phyloP scores from a whole-genome alignment of 2,113 vertebrate genomes.

The Rhinolophus ferrumequinum region DNA sequence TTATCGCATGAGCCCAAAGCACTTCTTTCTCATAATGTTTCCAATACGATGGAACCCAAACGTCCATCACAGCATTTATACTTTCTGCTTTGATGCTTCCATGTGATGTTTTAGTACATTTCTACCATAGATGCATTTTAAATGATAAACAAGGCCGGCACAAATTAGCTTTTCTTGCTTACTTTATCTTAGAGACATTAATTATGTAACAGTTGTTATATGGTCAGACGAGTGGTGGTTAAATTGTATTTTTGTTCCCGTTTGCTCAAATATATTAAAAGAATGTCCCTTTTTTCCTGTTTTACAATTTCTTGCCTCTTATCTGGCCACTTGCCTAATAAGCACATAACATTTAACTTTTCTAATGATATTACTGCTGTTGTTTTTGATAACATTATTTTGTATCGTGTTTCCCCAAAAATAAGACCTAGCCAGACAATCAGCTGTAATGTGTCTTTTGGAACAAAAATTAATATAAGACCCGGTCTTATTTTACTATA shows the following conservation, averaged over 20 bases:
- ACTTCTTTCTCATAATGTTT: not conserved
- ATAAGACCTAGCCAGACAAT: too few species aligned
- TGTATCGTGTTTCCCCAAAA: not conserved
- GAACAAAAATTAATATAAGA: too few species aligned
- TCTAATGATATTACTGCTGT: not conserved
- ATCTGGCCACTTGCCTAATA: not conserved
- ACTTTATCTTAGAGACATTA: conserved; percentile 34
- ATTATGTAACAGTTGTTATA: conserved; percentile 33
- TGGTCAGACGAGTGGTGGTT: not conserved
- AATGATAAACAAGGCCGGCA: not conserved
- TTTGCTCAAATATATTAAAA: conserved; percentile 15
- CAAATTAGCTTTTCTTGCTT: not conserved
- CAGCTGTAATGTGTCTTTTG: too few species aligned
- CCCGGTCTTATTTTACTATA: too few species aligned
- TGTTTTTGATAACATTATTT: not conserved
- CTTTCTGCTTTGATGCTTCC: not conserved
- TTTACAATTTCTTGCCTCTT: conserved; percentile 11
- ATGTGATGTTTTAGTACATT: not conserved
- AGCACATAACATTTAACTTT: not conserved
- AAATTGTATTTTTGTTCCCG: conserved; percentile 1
- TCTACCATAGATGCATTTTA: not conserved
- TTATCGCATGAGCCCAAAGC: not conserved
- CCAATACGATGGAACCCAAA: not conserved
- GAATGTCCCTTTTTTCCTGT: not conserved
- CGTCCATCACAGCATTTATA: not conserved